phyloP scores from a whole-genome alignment of 92 coral and sea anemone genomes.

The Hydrozoanthus gracilis region DNA sequence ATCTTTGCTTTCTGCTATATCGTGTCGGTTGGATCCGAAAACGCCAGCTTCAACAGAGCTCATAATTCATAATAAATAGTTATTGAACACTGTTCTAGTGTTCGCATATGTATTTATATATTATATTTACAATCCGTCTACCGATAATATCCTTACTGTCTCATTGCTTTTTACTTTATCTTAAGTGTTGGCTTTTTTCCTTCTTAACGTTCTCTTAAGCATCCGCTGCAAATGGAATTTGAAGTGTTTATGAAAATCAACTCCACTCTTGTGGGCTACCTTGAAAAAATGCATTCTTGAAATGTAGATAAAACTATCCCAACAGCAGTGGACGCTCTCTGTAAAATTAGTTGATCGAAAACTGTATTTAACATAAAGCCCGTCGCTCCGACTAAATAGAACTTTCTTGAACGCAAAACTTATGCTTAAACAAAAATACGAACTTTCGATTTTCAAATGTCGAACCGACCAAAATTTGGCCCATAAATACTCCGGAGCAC shows the following conservation, averaged over 20 bases:
- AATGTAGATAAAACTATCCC: constrained; percentile 1
- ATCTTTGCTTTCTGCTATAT: background rate
- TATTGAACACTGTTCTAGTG: constrained; percentile 22
- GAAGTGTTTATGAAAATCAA: background rate
- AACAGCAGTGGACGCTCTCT: constrained; percentile 15
- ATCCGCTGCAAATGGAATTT: constrained; percentile 7
- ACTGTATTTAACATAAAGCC: background rate
- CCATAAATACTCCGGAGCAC: no score
- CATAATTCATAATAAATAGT: constrained; percentile 46
- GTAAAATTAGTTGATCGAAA: background rate
- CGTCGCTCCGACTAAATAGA: background rate
- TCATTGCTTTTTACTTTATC: constrained; percentile 28
- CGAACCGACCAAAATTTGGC: background rate
- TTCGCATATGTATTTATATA: constrained; percentile 22
- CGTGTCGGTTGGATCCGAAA: background rate
- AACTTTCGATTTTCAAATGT: background rate
- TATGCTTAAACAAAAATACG: background rate
- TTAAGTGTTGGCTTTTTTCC: constrained; percentile 13
- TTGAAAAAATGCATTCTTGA: background rate
- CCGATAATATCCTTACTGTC: constrained; percentile 17
- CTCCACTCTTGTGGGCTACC: background rate
- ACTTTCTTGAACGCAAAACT: background rate
- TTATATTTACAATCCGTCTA: constrained; percentile 37
- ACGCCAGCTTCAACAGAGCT: constrained; percentile 32
- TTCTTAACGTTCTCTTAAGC: constrained; percentile 9